Evolutionary conservation across 2,113 vertebrate genomes (phyloP), one percentile per base, ranked within the genome.

Genomic region (Bucco capensis): DNA sequence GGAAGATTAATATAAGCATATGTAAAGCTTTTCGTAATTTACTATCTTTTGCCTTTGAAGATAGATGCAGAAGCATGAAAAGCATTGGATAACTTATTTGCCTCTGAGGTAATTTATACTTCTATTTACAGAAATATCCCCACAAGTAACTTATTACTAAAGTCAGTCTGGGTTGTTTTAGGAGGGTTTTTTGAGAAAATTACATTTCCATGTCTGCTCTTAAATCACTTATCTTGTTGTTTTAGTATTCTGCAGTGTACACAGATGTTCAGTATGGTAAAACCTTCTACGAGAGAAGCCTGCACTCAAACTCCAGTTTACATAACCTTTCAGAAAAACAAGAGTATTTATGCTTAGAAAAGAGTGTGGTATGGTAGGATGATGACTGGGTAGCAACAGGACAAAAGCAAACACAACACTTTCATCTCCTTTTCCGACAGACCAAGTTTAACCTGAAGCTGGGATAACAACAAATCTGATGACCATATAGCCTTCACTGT

Each of bases 321-420:
- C 95, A 89, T 21, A 73, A 73, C 23, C 5, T 62, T 90, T 82
- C 9, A 0, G 50, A 76, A 83, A 86, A 75, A 79, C 28, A 94
- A 74, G 44, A 64, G 38, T 14, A 50, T 74, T 92, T 65, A 40
- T 25, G 37, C 47, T 62, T 30, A 0, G 25, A 62, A 73, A 72
- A 75, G 14, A 35, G 19, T 35, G 53, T 46, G n/a, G 40, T 38
- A 60, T 33, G 61, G 38, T 60, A 54, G 64, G 70, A 65, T 30
- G 35, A 24, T 72, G 51, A 50, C n/a, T 61, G n/a, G 25, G 40
- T 12, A 85, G 60, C 46, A 88, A 93, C 5, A 83, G 15, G 75
- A 60, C 69, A 80, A 87, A 86, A 88, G 90, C 67, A 88, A 94
- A 89, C 60, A 54, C 47, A 77, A 53, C 31, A 82, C 64, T 58